phyloP scores from a whole-genome alignment of 1,140 invertebrate species.

The Procambarus clarkii region DNA sequence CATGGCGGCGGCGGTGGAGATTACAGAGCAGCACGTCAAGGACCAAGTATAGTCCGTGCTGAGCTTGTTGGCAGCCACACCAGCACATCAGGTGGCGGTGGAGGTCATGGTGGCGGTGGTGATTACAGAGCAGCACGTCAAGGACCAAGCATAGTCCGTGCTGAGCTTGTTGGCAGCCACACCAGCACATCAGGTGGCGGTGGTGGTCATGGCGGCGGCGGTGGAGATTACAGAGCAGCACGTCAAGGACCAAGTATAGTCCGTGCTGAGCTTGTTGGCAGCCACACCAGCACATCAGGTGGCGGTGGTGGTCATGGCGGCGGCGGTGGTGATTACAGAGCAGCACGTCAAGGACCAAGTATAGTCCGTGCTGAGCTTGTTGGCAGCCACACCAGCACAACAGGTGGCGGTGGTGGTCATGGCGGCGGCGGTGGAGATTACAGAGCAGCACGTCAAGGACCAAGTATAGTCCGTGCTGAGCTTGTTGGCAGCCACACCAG shows the following conservation, averaged over 20 bases:
- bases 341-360: background rate
- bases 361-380: no score
- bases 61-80: no score
- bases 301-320: background rate
- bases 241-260: conserved; percentile 5
- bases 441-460: no score
- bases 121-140: background rate
- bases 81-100: background rate
- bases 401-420: background rate
- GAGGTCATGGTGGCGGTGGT: background rate
- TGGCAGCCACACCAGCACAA: no score
- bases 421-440: background rate
- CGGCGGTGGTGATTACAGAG: background rate
- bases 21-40: background rate
- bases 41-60: no score
- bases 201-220: background rate
- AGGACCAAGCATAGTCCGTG: background rate
- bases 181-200: conserved; percentile 6
- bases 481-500: conserved; percentile 19
- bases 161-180: conserved; percentile 34
- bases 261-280: no score
- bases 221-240: background rate
- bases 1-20: no score
- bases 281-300: background rate
- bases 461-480: background rate